phyloP scores from a whole-genome alignment of 2,888 invertebrate species.

The Yponomeuta malinellus region DNA sequence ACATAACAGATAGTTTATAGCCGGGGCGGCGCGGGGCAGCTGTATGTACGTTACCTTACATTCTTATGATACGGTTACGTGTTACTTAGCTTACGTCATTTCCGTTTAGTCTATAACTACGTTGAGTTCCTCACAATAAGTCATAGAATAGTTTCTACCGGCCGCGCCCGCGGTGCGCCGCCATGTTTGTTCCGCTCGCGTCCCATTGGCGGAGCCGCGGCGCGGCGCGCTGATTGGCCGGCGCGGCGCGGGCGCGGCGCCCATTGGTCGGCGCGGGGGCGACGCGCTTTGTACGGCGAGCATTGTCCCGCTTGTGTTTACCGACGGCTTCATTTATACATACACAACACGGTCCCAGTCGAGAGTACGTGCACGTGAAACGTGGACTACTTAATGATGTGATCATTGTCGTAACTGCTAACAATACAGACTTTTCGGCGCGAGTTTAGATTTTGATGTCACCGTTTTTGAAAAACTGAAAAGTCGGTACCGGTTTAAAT shows the following conservation, averaged over 20 bases:
- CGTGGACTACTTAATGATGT: not conserved
- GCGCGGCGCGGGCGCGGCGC: not conserved
- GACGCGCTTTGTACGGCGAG: not conserved
- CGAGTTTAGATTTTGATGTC: too few relatives aligned
- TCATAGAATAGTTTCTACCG: conserved; percentile 6
- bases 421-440: not conserved
- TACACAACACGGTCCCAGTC: not conserved
- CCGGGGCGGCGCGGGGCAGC: conserved; percentile 43
- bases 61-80: conserved; percentile 4
- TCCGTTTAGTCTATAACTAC: not conserved
- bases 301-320: not conserved
- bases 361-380: not conserved
- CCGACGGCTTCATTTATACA: not conserved
- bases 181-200: not conserved
- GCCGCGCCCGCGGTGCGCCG: not conserved
- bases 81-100: not conserved
- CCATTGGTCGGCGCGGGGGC: not conserved
- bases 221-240: conserved; percentile 9
- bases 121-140: conserved; percentile 14
- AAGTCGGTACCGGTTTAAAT: not conserved
- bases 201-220: not conserved
- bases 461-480: not conserved
- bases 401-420: not conserved
- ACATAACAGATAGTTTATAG: conserved; percentile 36
- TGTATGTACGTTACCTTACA: conserved; percentile 30